Base-by-base conservation (phyloP, 2,888 invertebrate species). In the Bembecia ichneumoniformis region DNA sequence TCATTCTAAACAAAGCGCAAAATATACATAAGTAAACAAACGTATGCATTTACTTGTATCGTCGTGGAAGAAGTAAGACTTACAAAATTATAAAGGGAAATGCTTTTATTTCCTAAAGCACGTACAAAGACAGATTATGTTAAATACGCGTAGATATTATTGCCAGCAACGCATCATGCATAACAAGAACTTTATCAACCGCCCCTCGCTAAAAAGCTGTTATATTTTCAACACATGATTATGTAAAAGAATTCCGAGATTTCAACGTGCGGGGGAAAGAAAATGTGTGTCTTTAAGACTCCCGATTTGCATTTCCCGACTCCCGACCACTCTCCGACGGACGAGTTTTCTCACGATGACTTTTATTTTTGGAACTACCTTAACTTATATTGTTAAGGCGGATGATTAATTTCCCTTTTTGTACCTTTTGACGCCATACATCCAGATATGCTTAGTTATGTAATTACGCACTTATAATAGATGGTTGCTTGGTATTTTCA, bases 181-280 rank as follows among this genome's bases (percentile, higher is more conserved):
- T 78, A 77, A 70, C 60, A 60, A 63, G 55, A 65, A 74, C 67
- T 78, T 79, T 77, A 80, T 75, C 72, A 77, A 59, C 60, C 55
- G 49, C 70, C 74, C 80, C 77, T 67, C 64, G 67, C 72, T 78
- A 77, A 81, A 79, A 82, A 78, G 75, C 77, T 77, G 83, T 80
- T 84, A 79, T 83, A 80, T 82, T 86, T 82, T 78, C 79, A 82
- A 77, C 84, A 82, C 82, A 79, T 84, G 82, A 86, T 84, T 84
- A 84, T 86, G 84, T 84, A 78, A 86, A 86, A 84, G 80, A 82
- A 86, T 81, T 81, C 75, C 62, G 59, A 75, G 75, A 75, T 78
- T 77, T 73, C 63, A 57, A 59, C 74, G 64, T 68, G 63, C 68
- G 69, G 68, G 74, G 77, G 76, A 73, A 75, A 72, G 74, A 69